A percentile compares a stretch with the other conserved stretches of the same genome.
Conservation (phyloP, 2,888 invertebrate genomes). For the Pseudoips prasinana region DNA sequence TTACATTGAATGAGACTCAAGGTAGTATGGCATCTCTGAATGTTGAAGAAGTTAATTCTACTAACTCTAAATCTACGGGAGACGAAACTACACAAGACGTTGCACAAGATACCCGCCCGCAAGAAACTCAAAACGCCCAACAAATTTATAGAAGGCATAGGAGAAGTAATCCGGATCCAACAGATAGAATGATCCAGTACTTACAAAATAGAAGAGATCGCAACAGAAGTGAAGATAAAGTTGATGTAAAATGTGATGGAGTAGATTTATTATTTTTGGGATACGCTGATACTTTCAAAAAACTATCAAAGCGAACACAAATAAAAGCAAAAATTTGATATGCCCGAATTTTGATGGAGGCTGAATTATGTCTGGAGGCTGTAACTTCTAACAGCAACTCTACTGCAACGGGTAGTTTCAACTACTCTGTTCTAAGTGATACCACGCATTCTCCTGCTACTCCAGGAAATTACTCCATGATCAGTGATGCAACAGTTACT, state of each 20-base stretch:
- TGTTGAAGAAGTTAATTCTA: slow-evolving; percentile 15
- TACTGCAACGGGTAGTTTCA: slow-evolving; percentile 15
- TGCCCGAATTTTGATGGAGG: slow-evolving; percentile 22
- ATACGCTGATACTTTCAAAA: slow-evolving; percentile 10
- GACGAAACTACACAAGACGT: slow-evolving; percentile 8
- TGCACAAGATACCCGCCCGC: slow-evolving; percentile 14
- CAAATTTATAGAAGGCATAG: slow-evolving; percentile 20
- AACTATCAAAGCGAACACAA: slow-evolving; percentile 15
- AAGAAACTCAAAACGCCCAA: slow-evolving; percentile 20
- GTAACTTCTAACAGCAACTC: slow-evolving; percentile 12
- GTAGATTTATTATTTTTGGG: slow-evolving; percentile 16
- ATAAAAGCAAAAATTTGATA: slow-evolving; percentile 17
- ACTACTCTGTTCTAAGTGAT: slow-evolving; percentile 17
- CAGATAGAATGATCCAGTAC: slow-evolving; percentile 18
- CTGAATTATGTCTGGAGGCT: slow-evolving; percentile 14
- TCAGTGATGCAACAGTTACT: slow-evolving; percentile 15
- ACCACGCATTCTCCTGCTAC: slow-evolving; percentile 12
- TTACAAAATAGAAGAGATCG: slow-evolving; percentile 21
- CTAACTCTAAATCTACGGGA: slow-evolving; percentile 13
- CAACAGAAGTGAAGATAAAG: slow-evolving; percentile 16
- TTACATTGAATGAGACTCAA: slow-evolving; percentile 15
- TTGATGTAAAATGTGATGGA: slow-evolving; percentile 19
- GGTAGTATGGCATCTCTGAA: slow-evolving; percentile 16
- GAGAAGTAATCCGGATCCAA: slow-evolving; percentile 20
- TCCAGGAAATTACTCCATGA: slow-evolving; percentile 17